phyloP scores from a whole-genome alignment of 2,797 vertebrate species.

The Esox masquinongy region DNA sequence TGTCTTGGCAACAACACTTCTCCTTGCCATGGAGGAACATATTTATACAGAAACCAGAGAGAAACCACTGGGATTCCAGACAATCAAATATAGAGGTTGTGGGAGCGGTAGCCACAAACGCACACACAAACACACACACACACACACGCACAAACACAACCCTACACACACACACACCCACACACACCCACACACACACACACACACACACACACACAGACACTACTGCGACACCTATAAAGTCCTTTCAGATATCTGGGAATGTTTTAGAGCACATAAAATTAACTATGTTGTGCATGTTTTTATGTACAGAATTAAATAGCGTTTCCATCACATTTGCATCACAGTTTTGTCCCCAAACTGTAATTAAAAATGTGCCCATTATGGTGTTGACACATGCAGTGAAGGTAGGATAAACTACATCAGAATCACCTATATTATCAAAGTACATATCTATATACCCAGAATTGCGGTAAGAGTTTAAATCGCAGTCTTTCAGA shows the following conservation, averaged over 20 bases:
- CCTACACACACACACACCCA: neutral
- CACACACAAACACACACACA: neutral
- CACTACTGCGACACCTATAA: neutral
- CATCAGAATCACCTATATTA: too few relatives aligned
- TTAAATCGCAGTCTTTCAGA: too few relatives aligned
- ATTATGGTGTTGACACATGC: too few relatives aligned
- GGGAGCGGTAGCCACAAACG: constrained; percentile 26
- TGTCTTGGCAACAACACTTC: constrained; percentile 35
- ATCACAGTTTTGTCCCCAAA: too few relatives aligned
- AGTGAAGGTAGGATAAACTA: too few relatives aligned
- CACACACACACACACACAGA: constrained; percentile 22
- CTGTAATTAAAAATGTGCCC: too few relatives aligned
- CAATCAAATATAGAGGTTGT: constrained; percentile 59
- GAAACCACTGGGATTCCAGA: constrained; percentile 71
- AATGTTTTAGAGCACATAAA: too few relatives aligned
- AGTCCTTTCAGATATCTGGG: neutral
- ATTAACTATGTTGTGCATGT: too few relatives aligned
- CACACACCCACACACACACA: constrained; percentile 5
- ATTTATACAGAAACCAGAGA: constrained; percentile 62
- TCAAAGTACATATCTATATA: too few relatives aligned
- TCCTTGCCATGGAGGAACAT: constrained; percentile 52
- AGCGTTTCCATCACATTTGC: too few relatives aligned
- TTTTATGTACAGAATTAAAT: too few relatives aligned
- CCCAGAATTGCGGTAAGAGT: too few relatives aligned
- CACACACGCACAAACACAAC: constrained; percentile 9